A percentile compares a stretch with the other conserved stretches of the same genome.
These are phyloP conservation scores for Trinorchestia longiramus DNA, from an alignment of 1,140 invertebrate genomes.

Conservation along the genomic window DNA sequence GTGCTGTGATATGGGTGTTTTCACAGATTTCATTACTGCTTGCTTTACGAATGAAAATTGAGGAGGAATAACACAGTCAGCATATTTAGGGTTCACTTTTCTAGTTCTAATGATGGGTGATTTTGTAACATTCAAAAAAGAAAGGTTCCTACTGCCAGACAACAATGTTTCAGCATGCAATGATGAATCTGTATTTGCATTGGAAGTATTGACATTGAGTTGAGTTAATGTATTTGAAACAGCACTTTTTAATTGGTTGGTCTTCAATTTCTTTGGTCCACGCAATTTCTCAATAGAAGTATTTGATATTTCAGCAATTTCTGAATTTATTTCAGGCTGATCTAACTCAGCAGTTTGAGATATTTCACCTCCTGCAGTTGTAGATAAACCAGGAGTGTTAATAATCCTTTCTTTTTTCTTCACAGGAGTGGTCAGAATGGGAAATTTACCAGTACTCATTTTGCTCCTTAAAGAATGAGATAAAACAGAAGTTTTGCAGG, in stretches of 20 bases:
- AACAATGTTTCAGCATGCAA: neutral
- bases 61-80: neutral
- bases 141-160: neutral
- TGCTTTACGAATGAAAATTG: conserved; percentile 23
- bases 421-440: neutral
- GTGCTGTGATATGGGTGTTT: neutral
- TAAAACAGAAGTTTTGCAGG: neutral
- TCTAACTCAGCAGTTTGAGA: neutral
- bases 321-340: neutral
- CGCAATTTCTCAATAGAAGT: neutral
- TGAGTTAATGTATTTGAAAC: neutral
- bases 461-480: neutral
- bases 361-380: neutral
- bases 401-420: neutral
- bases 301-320: neutral
- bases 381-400: neutral
- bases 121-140: neutral
- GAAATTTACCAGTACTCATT: neutral
- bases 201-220: neutral
- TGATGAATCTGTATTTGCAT: neutral
- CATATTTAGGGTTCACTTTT: conserved; percentile 36
- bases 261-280: neutral
- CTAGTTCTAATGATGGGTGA: conserved; percentile 11
- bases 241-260: neutral
- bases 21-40: neutral